phyloP scores from a whole-genome alignment of 2,113 vertebrate species.

The Jaculus jaculus region DNA sequence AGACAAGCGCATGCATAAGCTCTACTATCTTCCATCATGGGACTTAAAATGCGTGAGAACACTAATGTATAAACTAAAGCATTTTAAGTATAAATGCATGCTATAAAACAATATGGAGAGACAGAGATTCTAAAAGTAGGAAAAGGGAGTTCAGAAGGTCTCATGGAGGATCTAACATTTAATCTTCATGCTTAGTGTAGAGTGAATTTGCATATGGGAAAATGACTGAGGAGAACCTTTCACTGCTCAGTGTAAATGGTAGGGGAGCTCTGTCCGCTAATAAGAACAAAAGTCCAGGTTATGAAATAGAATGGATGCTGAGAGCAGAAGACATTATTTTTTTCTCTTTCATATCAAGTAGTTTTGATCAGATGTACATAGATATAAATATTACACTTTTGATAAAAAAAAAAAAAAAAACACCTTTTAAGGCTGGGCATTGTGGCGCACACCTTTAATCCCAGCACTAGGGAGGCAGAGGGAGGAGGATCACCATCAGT shows the following conservation, averaged over 20 bases:
- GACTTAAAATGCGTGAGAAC: constrained; percentile 5
- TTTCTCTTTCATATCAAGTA: not conserved
- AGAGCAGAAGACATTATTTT: not conserved
- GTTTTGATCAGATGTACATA: not conserved
- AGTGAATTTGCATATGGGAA: not conserved
- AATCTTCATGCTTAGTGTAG: not conserved
- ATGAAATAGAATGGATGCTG: not conserved
- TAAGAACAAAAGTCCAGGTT: not conserved
- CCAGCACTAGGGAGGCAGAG: too few relatives aligned
- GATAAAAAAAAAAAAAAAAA: constrained; percentile 34
- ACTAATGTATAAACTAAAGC: not conserved
- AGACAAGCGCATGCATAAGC: not conserved
- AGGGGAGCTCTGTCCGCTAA: not conserved
- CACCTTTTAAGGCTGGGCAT: too few relatives aligned
- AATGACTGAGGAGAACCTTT: not conserved
- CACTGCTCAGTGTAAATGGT: not conserved
- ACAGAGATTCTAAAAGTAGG: not conserved
- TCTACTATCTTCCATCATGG: not conserved
- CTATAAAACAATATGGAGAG: not conserved
- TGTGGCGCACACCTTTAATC: too few relatives aligned
- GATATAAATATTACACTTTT: not conserved
- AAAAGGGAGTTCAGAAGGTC: not conserved
- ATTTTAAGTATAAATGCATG: not conserved
- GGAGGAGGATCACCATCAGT: too few relatives aligned
- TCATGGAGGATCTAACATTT: not conserved